These are phyloP conservation scores for Rhagoletis zephyria DNA, from an alignment of 1,140 invertebrate genomes.

Conservation along the genomic window DNA sequence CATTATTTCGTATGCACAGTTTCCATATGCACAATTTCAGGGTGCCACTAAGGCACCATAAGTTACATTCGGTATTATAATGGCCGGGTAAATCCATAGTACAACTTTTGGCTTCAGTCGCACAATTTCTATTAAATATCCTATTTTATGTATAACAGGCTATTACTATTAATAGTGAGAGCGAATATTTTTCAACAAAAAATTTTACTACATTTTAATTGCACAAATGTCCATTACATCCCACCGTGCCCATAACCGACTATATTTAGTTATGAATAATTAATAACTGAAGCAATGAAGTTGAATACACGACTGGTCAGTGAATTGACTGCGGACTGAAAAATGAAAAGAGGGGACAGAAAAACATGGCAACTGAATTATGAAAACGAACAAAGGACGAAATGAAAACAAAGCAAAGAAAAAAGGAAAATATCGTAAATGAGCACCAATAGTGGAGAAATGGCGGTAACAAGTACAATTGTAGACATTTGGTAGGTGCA, in stretches of 20 bases:
- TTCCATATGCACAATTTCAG: no score
- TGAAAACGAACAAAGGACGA: conserved; percentile 10
- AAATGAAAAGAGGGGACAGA: not conserved
- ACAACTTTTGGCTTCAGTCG: no score
- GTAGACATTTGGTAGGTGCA: not conserved
- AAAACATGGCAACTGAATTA: conserved; percentile 21
- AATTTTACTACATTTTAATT: not conserved
- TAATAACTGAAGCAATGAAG: conserved; percentile 59
- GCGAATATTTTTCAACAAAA: not conserved
- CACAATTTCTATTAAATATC: no score
- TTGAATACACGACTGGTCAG: conserved; percentile 56
- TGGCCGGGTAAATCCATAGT: no score
- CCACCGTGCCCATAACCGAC: not conserved
- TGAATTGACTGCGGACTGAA: conserved; percentile 32
- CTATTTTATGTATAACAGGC: no score
- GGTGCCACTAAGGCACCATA: no score
- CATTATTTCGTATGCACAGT: no score
- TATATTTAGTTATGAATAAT: conserved; percentile 57
- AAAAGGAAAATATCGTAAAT: not conserved
- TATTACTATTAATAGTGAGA: no score
- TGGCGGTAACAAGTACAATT: not conserved
- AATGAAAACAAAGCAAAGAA: not conserved
- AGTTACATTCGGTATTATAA: no score
- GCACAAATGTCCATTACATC: not conserved
- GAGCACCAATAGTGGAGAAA: not conserved